Base-by-base conservation (phyloP, 2,888 invertebrate genomes). In the Perithous albicinctus region DNA sequence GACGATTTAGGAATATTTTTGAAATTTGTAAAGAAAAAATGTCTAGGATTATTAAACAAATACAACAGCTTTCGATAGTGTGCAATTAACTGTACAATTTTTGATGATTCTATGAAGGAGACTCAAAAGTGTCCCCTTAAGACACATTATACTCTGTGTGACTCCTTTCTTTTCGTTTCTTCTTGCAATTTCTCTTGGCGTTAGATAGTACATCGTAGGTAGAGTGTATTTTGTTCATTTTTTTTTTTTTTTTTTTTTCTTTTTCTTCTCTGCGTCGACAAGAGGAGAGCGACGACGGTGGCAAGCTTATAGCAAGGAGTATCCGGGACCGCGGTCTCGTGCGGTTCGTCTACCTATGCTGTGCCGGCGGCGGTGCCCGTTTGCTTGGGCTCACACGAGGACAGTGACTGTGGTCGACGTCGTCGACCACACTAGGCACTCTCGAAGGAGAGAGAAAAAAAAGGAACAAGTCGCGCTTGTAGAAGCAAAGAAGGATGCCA, bases 361-460 rank as follows among this genome's bases (percentile, higher is more conserved):
- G 78, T 46, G 54, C 70, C 78, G 61, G 46, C 59, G 80, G 63
- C 73, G 43, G 41, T 43, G 6, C 43, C 12, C 72, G 67, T 82
- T 79, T 69, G 70, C 80, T 69, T 73, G 76, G 80, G 80, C 82
- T 82, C 82, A 78, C 84, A 83, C 82, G 83, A 83, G 82, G 79
- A 77, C 79, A 80, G 75, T 78, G 78, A 81, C 82, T 78, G 78
- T 81, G 74, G 80, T 77, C 77, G 73, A 63, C 70, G 66, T 18
- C 63, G 69, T 59, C 74, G 46, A 73, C 76, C 67, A 26, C 54
- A 46, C 64, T 15, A 43, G 59, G 46, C 32, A 32, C 43, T 20
- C 59, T 8, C 32, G 8, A 12, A 3, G 29, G 26, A 32, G 6
- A 20, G 29, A 46, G 20, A 15, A 46, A 64, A 46, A 56, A 64